These are phyloP conservation scores for Drosophila multiciliata DNA, from an alignment of 2,888 invertebrate species.

Conservation along the genomic window DNA sequence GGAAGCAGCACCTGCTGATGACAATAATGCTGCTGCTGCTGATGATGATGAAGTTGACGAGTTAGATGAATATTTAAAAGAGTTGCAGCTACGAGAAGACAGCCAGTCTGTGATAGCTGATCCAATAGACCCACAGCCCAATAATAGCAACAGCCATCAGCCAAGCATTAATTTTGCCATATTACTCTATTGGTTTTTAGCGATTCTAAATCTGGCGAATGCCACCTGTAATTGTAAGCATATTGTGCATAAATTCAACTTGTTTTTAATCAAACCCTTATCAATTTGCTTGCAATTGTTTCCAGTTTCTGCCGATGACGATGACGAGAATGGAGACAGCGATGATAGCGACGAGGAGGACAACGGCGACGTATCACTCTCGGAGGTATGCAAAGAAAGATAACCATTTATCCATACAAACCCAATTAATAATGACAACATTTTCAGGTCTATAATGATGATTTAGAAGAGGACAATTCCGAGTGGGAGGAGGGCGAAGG, in stretches of 20 bases:
- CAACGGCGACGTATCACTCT: slow-evolving; percentile 85
- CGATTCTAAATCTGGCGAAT: slow-evolving; percentile 84
- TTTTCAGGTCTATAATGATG: slow-evolving; percentile 85
- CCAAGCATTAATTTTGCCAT: slow-evolving; percentile 76
- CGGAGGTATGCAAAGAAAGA: slow-evolving; percentile 69
- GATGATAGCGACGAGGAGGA: slow-evolving; percentile 88
- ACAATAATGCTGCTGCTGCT: slow-evolving; percentile 13
- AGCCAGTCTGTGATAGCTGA: slow-evolving; percentile 50
- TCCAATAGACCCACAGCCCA: slow-evolving; percentile 18
- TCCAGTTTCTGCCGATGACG: slow-evolving; percentile 72
- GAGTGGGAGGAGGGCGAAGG: slow-evolving; percentile 88
- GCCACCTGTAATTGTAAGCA: slow-evolving; percentile 83
- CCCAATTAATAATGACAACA: too few species aligned
- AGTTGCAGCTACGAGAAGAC: slow-evolving; percentile 78
- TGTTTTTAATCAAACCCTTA: slow-evolving; percentile 66
- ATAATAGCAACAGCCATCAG: slow-evolving; percentile 12
- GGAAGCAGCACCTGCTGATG: slow-evolving; percentile 31
- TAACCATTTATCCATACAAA: background rate
- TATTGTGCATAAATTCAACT: slow-evolving; percentile 23
- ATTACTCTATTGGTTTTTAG: slow-evolving; percentile 84
- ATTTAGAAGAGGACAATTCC: slow-evolving; percentile 88
- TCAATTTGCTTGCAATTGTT: slow-evolving; percentile 54
- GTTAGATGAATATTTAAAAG: slow-evolving; percentile 84
- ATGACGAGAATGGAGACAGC: slow-evolving; percentile 86
- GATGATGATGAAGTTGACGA: slow-evolving; percentile 80